Evolutionary conservation across 2,888 invertebrate species (phyloP).

Genomic region (Drosophila meridionalis): DNA sequence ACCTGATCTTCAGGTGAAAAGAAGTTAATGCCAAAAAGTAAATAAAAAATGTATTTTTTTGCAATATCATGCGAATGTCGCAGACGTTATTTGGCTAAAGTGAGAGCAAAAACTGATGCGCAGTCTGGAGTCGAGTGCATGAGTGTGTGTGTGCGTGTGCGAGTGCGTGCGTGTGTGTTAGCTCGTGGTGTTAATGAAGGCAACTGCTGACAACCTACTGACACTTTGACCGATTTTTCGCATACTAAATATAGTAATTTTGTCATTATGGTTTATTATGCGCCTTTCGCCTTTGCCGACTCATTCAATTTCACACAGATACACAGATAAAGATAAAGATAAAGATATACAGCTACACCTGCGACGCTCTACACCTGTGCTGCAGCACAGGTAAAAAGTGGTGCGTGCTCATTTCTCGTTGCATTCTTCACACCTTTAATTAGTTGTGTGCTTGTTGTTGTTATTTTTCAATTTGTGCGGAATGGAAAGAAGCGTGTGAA

Average conservation of each 20-base stretch:
- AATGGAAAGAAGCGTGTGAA: constrained; percentile 36
- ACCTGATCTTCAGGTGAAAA: constrained; percentile 54
- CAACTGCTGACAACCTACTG: constrained; percentile 74
- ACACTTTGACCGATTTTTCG: constrained; percentile 80
- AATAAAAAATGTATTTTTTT: constrained; percentile 38
- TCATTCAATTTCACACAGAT: constrained; percentile 49
- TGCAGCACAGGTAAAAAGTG: background rate
- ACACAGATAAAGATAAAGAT: background rate
- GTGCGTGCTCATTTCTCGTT: constrained; percentile 58
- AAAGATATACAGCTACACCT: constrained; percentile 19
- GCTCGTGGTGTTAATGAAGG: constrained; percentile 58
- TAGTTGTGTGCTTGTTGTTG: constrained; percentile 46
- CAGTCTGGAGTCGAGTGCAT: background rate
- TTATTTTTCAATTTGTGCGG: constrained; percentile 3
- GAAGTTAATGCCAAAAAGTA: constrained; percentile 66
- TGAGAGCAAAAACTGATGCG: constrained; percentile 56
- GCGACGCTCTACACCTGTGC: background rate
- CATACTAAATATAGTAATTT: constrained; percentile 78
- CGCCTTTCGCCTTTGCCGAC: constrained; percentile 65
- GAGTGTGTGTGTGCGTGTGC: background rate
- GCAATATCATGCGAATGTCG: constrained; percentile 69
- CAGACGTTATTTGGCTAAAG: constrained; percentile 59
- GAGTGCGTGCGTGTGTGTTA: constrained; percentile 21
- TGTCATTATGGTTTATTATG: constrained; percentile 73
- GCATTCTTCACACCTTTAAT: constrained; percentile 61